Percentiles rank a stretch among this genome's conserved stretches.
Conservation (phyloP, 2,888 invertebrate genomes). For the Polylopha cassiicola region DNA sequence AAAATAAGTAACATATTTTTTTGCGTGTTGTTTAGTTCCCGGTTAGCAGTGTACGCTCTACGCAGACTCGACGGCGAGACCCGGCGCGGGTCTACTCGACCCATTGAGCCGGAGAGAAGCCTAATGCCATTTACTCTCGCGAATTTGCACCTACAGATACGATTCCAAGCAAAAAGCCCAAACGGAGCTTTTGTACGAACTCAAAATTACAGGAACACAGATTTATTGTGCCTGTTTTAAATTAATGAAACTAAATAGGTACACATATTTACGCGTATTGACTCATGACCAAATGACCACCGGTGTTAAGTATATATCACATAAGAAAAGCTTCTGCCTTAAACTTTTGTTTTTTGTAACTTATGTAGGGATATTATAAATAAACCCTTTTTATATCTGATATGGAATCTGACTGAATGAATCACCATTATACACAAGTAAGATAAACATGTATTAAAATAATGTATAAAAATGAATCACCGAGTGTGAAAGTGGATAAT, state of each 20-base stretch:
- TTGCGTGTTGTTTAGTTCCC: too few species aligned
- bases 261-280: constrained; percentile 7
- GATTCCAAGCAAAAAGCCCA: constrained; percentile 21
- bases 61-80: constrained; percentile 15
- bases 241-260: constrained; percentile 6
- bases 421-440: too few species aligned
- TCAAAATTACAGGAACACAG: constrained; percentile 10
- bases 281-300: neutral
- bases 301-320: too few species aligned
- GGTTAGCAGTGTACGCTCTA: constrained; percentile 15
- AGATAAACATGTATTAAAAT: too few species aligned
- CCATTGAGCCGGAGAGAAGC: constrained; percentile 50
- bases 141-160: constrained; percentile 42
- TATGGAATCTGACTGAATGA: too few species aligned
- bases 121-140: constrained; percentile 53
- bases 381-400: too few species aligned
- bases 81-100: constrained; percentile 23
- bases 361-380: too few species aligned
- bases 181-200: constrained; percentile 20
- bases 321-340: too few species aligned
- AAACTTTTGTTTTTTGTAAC: too few species aligned
- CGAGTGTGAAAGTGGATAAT: too few species aligned
- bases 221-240: constrained; percentile 6
- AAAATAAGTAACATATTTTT: too few species aligned
- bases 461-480: too few species aligned